Conservation (phyloP, 1,140 invertebrate species). For the Caerostris darwini region DNA sequence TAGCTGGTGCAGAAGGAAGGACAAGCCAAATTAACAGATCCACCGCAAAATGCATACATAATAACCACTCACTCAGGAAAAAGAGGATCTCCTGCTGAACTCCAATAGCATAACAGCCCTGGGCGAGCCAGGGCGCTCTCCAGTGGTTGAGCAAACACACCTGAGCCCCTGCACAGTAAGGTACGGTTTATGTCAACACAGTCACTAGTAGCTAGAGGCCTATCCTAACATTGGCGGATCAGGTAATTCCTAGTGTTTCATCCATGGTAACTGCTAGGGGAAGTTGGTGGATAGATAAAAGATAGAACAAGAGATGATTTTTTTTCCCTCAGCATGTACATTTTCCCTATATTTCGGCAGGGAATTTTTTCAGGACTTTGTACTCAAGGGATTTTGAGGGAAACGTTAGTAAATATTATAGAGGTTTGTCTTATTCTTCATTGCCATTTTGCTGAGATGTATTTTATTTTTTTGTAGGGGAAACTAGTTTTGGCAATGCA, state of each 20-base stretch:
- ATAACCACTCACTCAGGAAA: slow-evolving; percentile 48
- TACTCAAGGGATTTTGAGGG: not conserved
- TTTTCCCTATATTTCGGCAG: not conserved
- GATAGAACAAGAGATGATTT: not conserved
- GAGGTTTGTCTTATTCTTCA: slow-evolving; percentile 29
- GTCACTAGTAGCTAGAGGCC: slow-evolving; percentile 43
- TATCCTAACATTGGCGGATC: slow-evolving; percentile 67
- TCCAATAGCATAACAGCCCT: slow-evolving; percentile 61
- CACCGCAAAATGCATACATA: slow-evolving; percentile 64
- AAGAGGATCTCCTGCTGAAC: slow-evolving; percentile 46
- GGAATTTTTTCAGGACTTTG: not conserved
- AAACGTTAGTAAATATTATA: slow-evolving; percentile 30
- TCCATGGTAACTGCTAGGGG: not conserved
- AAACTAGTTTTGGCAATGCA: not conserved
- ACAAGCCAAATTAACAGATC: slow-evolving; percentile 46
- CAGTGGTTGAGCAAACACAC: slow-evolving; percentile 65
- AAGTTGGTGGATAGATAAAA: not conserved
- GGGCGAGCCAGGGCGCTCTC: slow-evolving; percentile 24
- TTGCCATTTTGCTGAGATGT: slow-evolving; percentile 25
- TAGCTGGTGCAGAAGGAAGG: not conserved
- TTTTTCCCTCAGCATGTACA: not conserved
- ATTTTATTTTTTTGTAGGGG: not conserved
- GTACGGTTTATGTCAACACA: slow-evolving; percentile 61
- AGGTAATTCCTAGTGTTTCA: slow-evolving; percentile 60
- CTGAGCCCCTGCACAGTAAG: slow-evolving; percentile 57